Evolutionary conservation across 2,797 vertebrate genomes (phyloP), one percentile per base, ranked within the genome.

Genomic region (Typhlichthys subterraneus): DNA sequence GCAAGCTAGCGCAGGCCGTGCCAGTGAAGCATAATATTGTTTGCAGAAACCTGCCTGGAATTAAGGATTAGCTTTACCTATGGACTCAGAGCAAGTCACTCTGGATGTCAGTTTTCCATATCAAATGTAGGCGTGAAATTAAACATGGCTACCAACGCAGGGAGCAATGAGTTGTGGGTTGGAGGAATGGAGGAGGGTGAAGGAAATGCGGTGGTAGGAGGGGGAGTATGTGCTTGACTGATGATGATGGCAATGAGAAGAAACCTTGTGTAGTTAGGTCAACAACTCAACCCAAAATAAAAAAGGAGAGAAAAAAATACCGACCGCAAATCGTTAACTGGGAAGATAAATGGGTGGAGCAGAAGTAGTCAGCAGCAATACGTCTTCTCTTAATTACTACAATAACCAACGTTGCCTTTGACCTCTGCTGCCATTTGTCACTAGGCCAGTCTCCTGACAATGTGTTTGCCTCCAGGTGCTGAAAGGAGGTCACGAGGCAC

Each of bases 401-500:
- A 88, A 91, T 80, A 85, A 89, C 88, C 60, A 63, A 69, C 72
- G 2, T 77, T 83, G 82, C 87, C 89, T 91, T 89, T 89, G 85
- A 92, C 93, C 82, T 71, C 61, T 61, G 61, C 66, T 68, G 70
- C 65, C 76, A 84, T 91, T 85, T 85, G 72, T 90, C 79, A 84
- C 56, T 57, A 9, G 58, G 63, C 48, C 52, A 59, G 61, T 81
- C 72, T 50, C 60, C 76, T 85, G 75, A 88, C 57, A 68, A 58
- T 46, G 67, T 77, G 65, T 84, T 19, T 78, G 71, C 50, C 61
- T 67, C 1, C 75, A 99, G 97, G 97, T 99, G 72, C 92, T 99
- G 68, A 99, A 99, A 91, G 97, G 97, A 70, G 97, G 97, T 59
- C 96, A 98, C 11, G 97, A 99, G 85, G 97, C 97, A 51, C 97